Evolutionary conservation across 2,888 invertebrate genomes (phyloP).

Genomic region (Drosophila meridiana): DNA sequence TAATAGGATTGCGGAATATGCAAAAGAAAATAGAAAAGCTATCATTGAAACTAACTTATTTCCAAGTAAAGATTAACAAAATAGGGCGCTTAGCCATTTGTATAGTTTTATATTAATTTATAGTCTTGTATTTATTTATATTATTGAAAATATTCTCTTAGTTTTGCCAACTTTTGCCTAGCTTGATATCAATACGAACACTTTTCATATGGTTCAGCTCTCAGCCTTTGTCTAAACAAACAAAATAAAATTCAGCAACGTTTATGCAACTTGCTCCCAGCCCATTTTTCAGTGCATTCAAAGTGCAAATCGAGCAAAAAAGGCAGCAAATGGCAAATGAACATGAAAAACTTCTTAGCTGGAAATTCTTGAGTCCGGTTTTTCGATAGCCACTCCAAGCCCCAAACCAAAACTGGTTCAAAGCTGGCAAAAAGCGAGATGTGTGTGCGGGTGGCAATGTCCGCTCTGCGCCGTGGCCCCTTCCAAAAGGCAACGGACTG

Average conservation of each 20-base stretch:
- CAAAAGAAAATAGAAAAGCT: no score
- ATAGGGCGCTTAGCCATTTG: no score
- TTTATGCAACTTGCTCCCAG: conserved; percentile 20
- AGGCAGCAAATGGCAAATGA: conserved; percentile 70
- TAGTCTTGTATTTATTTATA: no score
- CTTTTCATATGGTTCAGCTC: neutral
- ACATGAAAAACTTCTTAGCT: conserved; percentile 73
- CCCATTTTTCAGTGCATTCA: conserved; percentile 17
- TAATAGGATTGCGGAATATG: no score
- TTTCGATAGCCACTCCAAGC: conserved; percentile 72
- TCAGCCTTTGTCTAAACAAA: neutral
- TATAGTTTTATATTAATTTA: no score
- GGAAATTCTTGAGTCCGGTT: conserved; percentile 75
- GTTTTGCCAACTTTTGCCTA: neutral
- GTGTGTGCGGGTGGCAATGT: conserved; percentile 72
- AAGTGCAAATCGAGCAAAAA: conserved; percentile 12
- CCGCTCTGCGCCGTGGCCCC: conserved; percentile 9
- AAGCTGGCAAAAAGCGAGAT: conserved; percentile 21
- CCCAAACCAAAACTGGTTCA: conserved; percentile 71
- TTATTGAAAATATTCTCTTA: no score
- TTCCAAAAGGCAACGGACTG: neutral
- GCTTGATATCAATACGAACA: neutral
- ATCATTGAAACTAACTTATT: no score
- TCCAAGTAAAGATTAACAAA: no score
- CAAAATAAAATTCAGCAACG: neutral